These are phyloP conservation scores for Carollia perspicillata DNA, from an alignment of 2,113 vertebrate genomes.

Conservation along the genomic window DNA sequence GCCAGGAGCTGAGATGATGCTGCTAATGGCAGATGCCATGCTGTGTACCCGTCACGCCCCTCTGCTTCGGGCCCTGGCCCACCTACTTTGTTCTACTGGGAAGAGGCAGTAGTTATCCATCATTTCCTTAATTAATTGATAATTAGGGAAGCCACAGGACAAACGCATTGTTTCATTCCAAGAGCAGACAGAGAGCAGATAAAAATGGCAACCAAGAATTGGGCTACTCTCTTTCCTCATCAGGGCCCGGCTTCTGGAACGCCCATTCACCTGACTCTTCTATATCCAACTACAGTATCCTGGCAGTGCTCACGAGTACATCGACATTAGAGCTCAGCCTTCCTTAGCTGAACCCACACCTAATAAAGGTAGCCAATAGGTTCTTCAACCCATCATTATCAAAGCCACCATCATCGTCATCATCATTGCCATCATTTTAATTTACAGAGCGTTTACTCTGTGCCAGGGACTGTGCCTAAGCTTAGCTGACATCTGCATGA, in stretches of 20 bases:
- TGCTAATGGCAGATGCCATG: constrained; percentile 7
- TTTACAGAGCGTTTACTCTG: not conserved
- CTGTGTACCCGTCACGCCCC: not conserved
- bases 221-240: not conserved
- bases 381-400: not conserved
- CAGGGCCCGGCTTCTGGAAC: not conserved
- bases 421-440: not conserved
- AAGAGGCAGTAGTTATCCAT: constrained; percentile 43
- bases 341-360: not conserved
- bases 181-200: not conserved
- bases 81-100: constrained; percentile 32
- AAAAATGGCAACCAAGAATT: not conserved
- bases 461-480: not conserved
- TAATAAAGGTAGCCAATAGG: not conserved
- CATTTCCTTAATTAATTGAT: constrained; percentile 60
- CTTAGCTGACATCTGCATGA: not conserved
- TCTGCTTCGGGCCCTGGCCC: constrained; percentile 35
- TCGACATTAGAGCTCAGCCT: not conserved
- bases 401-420: not conserved
- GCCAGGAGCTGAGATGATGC: not conserved
- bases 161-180: not conserved
- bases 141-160: constrained; percentile 53
- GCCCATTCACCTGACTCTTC: not conserved
- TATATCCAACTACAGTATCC: not conserved
- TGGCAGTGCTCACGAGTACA: not conserved